Evolutionary conservation across 2,888 invertebrate species (phyloP), one percentile per base, ranked within the genome.

Genomic region (Electrophaes corylata): DNA sequence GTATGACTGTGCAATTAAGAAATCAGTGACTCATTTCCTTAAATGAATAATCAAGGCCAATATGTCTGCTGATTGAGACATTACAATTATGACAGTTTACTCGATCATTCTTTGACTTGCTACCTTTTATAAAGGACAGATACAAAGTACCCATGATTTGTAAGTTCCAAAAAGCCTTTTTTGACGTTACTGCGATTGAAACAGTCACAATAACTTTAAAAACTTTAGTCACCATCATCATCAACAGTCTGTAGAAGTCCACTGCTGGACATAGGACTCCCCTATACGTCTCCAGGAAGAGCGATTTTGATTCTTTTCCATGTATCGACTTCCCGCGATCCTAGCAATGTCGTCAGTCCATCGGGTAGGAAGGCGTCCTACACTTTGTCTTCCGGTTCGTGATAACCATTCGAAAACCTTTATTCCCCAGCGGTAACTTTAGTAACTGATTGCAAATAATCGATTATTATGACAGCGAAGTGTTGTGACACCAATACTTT

Each of bases 401-500:
- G n/a, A n/a, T n/a, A n/a, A n/a, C n/a, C n/a, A n/a, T n/a, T n/a
- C n/a, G n/a, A n/a, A n/a, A n/a, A n/a, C n/a, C n/a, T n/a, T n/a
- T n/a, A n/a, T n/a, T n/a, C n/a, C n/a, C n/a, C n/a, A n/a, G n/a
- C n/a, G n/a, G n/a, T n/a, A n/a, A n/a, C n/a, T n/a, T 62, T 49
- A 63, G 67, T 78, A 84, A 83, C 76, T 64, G 69, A 76, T 75
- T 75, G 75, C 77, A 70, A 71, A 73, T 75, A 74, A 72, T 76
- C 66, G 72, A 79, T 79, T 76, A 72, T 72, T 74, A 66, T 65
- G 66, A 64, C 67, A 75, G 73, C 78, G 79, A 83, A 74, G 63
- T 76, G 79, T 81, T 83, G 77, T 82, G 81, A 81, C 83, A 80
- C 71, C 73, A 53, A 76, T 26, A 73, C 73, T 73, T 74, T 68